These are phyloP conservation scores for Lissonota sp. DNA, from an alignment of 2,888 invertebrate species.

Conservation along the genomic window DNA sequence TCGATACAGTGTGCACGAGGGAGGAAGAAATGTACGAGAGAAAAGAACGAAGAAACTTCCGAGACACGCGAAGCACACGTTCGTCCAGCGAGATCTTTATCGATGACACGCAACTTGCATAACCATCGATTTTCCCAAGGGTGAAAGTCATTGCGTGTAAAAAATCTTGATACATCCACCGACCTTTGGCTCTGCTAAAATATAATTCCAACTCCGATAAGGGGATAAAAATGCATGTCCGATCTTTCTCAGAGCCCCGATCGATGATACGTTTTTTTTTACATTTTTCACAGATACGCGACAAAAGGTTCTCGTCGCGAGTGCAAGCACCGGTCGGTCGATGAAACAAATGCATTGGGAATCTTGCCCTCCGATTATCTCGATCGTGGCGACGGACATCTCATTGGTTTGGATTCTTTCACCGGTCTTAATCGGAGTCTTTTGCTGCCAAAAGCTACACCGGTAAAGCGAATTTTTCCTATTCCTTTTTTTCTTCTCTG, in stretches of 20 bases:
- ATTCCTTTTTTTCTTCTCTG: background rate
- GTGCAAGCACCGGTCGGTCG: conserved; percentile 77
- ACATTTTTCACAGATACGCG: conserved; percentile 72
- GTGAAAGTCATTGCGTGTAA: background rate
- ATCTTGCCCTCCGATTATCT: conserved; percentile 81
- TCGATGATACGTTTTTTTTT: background rate
- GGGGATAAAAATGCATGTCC: background rate
- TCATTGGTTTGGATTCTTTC: conserved; percentile 80
- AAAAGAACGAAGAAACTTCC: conserved; percentile 27
- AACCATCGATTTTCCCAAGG: conserved; percentile 28
- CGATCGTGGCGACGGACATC: conserved; percentile 79
- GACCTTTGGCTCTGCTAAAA: conserved; percentile 40
- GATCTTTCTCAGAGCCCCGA: background rate
- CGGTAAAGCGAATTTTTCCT: conserved; percentile 71
- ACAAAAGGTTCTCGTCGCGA: conserved; percentile 78
- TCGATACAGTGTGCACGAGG: conserved; percentile 45
- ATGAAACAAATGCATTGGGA: conserved; percentile 75
- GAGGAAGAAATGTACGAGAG: background rate
- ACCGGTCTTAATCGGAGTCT: conserved; percentile 75
- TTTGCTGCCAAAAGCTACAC: conserved; percentile 76
- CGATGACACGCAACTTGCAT: conserved; percentile 60
- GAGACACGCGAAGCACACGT: conserved; percentile 32
- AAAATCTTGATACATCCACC: background rate
- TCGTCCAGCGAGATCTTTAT: conserved; percentile 59
- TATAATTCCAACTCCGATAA: conserved; percentile 10